A percentile compares a stretch with the other conserved stretches of the same genome.
These are phyloP conservation scores for Festucalex cinctus DNA, from an alignment of 2,113 vertebrate genomes.

Conservation along the genomic window DNA sequence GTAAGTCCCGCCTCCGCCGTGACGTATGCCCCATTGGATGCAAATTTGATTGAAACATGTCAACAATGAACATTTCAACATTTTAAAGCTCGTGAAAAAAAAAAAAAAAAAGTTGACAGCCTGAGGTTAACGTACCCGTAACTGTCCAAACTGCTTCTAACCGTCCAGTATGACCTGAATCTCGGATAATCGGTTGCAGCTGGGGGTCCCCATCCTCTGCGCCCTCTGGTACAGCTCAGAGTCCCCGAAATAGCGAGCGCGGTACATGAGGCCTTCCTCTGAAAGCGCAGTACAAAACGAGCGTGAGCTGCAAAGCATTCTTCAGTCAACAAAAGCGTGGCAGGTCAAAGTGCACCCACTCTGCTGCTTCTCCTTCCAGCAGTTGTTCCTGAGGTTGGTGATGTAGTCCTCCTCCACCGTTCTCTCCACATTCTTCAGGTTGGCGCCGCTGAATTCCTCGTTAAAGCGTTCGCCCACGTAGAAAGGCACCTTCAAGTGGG, in stretches of 20 bases:
- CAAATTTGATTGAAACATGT: no score
- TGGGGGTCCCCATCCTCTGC: constrained; percentile 94
- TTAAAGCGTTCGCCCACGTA: constrained; percentile 93
- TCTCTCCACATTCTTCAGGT: constrained; percentile 88
- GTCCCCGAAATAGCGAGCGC: constrained; percentile 95
- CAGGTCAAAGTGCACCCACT: constrained; percentile 76
- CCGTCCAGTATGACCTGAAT: constrained; percentile 90
- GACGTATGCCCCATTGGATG: no score
- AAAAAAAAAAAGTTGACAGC: no score
- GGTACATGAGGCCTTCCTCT: constrained; percentile 97
- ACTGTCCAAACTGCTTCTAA: constrained; percentile 56
- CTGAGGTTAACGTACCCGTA: constrained; percentile 36
- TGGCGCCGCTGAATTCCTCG: constrained; percentile 86
- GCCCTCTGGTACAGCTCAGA: constrained; percentile 90
- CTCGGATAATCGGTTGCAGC: constrained; percentile 92
- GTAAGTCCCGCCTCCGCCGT: no score
- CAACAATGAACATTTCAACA: no score
- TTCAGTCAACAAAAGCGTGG: neutral
- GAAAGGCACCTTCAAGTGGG: constrained; percentile 86
- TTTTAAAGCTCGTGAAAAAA: no score
- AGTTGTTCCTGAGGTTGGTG: constrained; percentile 94
- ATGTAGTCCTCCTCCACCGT: constrained; percentile 96
- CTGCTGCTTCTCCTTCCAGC: constrained; percentile 97
- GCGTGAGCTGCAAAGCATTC: neutral
- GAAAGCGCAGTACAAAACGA: constrained; percentile 37